Percentiles rank a stretch among this genome's conserved stretches.
Conservation (phyloP, 2,888 invertebrate species). For the Nemurella pictetii region DNA sequence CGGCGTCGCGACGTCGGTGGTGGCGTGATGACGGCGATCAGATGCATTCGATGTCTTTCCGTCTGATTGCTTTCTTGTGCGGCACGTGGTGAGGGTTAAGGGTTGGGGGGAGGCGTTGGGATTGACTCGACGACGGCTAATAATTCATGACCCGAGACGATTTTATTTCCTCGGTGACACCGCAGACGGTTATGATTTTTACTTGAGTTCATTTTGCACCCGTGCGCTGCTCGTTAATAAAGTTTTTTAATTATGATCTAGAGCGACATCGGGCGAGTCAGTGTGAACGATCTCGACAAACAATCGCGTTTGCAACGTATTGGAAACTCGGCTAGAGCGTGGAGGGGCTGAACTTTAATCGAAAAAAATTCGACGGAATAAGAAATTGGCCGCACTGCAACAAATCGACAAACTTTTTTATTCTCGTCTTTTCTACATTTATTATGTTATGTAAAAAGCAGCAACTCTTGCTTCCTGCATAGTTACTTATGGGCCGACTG, state of each 20-base stretch:
- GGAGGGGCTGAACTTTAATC: neutral
- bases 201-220: neutral
- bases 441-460: neutral
- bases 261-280: neutral
- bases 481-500: neutral
- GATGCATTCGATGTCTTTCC: neutral
- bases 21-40: neutral
- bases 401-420: neutral
- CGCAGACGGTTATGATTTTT: neutral
- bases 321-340: neutral
- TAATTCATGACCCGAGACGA: neutral
- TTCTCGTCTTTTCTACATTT: neutral
- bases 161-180: neutral
- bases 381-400: neutral
- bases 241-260: neutral
- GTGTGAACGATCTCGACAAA: neutral
- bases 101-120: neutral
- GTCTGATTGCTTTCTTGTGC: neutral
- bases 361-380: neutral
- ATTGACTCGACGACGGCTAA: neutral
- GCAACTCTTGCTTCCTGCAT: neutral
- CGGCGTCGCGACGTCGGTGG: too few relatives aligned
- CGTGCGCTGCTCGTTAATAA: neutral
- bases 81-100: neutral
- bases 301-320: neutral